These are phyloP conservation scores for Torymus auratus DNA, from an alignment of 2,888 invertebrate species.

Conservation along the genomic window DNA sequence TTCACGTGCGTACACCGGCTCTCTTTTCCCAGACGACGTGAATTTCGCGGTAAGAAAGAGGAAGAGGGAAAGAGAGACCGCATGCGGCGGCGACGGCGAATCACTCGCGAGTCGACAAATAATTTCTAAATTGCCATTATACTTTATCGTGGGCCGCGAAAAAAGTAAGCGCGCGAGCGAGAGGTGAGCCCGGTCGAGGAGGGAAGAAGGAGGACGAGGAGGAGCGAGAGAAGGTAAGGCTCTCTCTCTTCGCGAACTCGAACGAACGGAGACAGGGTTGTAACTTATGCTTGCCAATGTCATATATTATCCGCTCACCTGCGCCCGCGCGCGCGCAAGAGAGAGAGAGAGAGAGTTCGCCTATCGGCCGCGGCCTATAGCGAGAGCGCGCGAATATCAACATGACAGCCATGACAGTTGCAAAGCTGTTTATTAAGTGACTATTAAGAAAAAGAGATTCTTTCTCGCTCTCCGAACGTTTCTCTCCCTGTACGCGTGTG, in stretches of 20 bases:
- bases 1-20: too few species aligned
- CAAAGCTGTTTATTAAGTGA: conserved; percentile 59
- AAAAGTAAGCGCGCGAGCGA: background rate
- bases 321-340: conserved; percentile 23
- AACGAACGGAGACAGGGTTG: conserved; percentile 56
- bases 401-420: conserved; percentile 58
- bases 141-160: conserved; percentile 40
- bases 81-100: conserved; percentile 33
- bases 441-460: conserved; percentile 58
- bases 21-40: conserved; percentile 5
- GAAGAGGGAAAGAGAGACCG: background rate
- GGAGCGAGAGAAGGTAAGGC: conserved; percentile 6
- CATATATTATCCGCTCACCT: conserved; percentile 59
- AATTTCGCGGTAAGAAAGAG: conserved; percentile 1
- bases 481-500: background rate
- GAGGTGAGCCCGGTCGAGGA: background rate
- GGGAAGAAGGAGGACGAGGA: conserved; percentile 3
- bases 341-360: conserved; percentile 36
- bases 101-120: conserved; percentile 40
- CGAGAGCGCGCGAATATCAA: conserved; percentile 48
- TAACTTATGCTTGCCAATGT: conserved; percentile 59
- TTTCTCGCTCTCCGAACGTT: conserved; percentile 28
- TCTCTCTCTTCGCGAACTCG: conserved; percentile 6
- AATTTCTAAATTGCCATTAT: conserved; percentile 57
- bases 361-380: conserved; percentile 48